Evolutionary conservation across 2,797 vertebrate species (phyloP).

Genomic region (Coranthus polyacanthus): DNA sequence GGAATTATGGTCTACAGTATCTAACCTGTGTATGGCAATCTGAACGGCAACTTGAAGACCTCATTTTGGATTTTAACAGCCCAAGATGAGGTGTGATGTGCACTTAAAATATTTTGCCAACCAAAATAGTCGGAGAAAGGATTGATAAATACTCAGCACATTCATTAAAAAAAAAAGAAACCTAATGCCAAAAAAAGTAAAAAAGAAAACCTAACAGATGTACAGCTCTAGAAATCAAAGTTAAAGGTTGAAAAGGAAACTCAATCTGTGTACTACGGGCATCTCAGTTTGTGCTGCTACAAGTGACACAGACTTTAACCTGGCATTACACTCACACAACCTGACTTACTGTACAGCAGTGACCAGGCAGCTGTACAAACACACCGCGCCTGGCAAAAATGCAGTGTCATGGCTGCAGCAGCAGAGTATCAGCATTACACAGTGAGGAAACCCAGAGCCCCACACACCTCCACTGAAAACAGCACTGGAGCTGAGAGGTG

Average conservation of each 20-base stretch:
- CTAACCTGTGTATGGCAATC: no score
- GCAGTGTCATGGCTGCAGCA: slow-evolving; percentile 68
- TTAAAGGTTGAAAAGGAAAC: neutral
- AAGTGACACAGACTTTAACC: slow-evolving; percentile 30
- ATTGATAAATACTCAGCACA: no score
- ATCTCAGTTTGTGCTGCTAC: slow-evolving; percentile 6
- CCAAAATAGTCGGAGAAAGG: no score
- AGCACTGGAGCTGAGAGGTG: slow-evolving; percentile 1
- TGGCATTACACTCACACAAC: slow-evolving; percentile 23
- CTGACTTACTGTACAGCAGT: slow-evolving; percentile 48
- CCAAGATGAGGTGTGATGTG: no score
- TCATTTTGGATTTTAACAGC: no score
- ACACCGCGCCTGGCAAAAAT: slow-evolving; percentile 62
- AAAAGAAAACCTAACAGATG: neutral
- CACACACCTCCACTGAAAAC: slow-evolving; percentile 24
- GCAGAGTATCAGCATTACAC: slow-evolving; percentile 52
- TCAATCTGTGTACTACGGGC: slow-evolving; percentile 2
- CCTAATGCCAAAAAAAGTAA: no score
- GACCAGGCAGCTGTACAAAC: slow-evolving; percentile 77
- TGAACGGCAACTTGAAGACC: no score
- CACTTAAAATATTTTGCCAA: no score
- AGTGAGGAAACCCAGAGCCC: slow-evolving; percentile 38
- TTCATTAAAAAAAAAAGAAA: neutral
- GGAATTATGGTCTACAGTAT: neutral
- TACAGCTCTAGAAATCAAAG: neutral